These are phyloP conservation scores for Ostrea denselamellosa DNA, from an alignment of 1,140 invertebrate species.

Conservation along the genomic window DNA sequence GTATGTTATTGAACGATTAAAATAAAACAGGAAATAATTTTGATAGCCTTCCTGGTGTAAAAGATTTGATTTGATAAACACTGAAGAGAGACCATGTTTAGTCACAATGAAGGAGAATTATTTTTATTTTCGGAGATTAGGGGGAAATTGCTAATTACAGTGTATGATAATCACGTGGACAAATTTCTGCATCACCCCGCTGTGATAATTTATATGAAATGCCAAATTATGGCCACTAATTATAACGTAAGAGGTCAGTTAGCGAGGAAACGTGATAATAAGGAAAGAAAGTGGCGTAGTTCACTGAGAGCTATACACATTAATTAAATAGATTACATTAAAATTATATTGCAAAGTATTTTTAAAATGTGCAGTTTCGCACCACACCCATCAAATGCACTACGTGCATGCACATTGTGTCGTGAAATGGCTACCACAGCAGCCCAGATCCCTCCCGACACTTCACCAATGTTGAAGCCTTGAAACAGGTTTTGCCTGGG, in stretches of 20 bases:
- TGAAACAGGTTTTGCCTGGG: constrained; percentile 4
- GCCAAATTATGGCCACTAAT: background rate
- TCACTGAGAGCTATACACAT: no score
- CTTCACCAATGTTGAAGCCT: background rate
- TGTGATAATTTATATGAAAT: background rate
- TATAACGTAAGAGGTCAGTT: background rate
- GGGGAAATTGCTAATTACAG: no score
- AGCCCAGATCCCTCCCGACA: background rate
- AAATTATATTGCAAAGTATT: background rate
- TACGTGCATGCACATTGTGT: background rate
- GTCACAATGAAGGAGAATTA: no score
- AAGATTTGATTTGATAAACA: no score
- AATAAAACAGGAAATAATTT: no score
- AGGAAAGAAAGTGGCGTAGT: no score
- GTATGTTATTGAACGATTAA: no score
- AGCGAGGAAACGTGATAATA: no score
- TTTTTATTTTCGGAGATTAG: no score
- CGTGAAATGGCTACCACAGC: no score
- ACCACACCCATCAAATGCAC: background rate
- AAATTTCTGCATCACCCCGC: background rate
- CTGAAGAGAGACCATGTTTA: no score
- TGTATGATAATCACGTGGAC: background rate
- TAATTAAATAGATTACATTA: background rate
- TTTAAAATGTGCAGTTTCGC: background rate
- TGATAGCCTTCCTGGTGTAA: no score